phyloP scores from a whole-genome alignment of 2,113 vertebrate genomes.

The Chaetodon trifascialis region DNA sequence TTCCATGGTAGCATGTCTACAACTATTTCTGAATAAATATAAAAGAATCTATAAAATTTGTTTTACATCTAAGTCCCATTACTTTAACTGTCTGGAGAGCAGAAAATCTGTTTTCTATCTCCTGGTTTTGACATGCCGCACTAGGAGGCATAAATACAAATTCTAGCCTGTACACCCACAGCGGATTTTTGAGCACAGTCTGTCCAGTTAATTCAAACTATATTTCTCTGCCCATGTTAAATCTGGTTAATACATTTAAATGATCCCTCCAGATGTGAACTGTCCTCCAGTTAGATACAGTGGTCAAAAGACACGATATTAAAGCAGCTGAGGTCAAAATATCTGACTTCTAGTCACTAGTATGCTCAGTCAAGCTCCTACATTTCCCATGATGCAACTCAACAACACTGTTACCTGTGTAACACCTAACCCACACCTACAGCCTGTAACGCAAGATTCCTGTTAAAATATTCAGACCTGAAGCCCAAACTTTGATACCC shows the following conservation, averaged over 20 bases:
- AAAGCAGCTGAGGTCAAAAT: not conserved
- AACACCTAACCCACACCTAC: not conserved
- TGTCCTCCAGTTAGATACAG: not conserved
- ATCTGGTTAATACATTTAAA: not conserved
- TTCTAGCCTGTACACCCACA: not conserved
- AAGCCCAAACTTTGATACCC: not conserved
- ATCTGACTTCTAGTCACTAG: not conserved
- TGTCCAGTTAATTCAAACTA: not conserved
- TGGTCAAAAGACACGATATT: not conserved
- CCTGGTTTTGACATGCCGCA: not conserved
- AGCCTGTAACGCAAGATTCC: not conserved
- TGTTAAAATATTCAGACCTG: not conserved
- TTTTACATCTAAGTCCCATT: not conserved
- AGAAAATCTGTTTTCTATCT: not conserved
- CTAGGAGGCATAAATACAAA: not conserved
- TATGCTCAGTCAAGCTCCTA: not conserved
- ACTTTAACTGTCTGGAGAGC: not conserved
- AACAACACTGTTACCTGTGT: not conserved
- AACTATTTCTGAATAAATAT: slow-evolving; percentile 2
- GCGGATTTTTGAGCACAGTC: not conserved
- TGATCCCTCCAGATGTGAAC: not conserved
- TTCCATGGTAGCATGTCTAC: not conserved
- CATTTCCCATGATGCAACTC: not conserved
- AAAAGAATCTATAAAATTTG: not conserved
- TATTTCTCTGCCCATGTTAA: not conserved